Evolutionary conservation across 2,113 vertebrate genomes (phyloP).

Genomic region (Peromyscus maniculatus): DNA sequence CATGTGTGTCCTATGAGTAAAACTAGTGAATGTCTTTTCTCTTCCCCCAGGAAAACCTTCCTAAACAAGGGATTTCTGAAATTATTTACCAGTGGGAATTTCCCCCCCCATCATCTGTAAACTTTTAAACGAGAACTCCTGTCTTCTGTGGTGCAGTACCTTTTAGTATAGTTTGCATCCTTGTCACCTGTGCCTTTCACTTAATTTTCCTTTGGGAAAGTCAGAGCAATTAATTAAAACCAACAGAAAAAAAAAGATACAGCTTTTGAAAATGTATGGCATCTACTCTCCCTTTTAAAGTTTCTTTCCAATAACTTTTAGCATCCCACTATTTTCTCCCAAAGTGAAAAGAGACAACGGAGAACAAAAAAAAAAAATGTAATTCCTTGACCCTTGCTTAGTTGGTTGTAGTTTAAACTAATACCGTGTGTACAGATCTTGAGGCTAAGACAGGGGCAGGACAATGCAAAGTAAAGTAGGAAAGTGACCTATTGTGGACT

Average conservation of each 20-base stretch:
- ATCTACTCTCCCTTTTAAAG: conserved; percentile 39
- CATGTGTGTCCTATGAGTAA: conserved; percentile 67
- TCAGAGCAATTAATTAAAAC: conserved; percentile 62
- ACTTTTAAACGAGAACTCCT: conserved; percentile 13
- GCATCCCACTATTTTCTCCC: conserved; percentile 1
- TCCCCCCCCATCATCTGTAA: not conserved
- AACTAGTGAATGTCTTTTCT: conserved; percentile 52
- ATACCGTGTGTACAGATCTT: not conserved
- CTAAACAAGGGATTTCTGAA: conserved; percentile 37
- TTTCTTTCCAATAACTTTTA: conserved; percentile 9
- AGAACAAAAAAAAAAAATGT: not conserved
- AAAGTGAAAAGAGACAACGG: conserved; percentile 31
- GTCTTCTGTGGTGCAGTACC: not conserved
- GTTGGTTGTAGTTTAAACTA: conserved; percentile 62
- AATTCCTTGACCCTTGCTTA: not conserved
- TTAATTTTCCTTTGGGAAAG: conserved; percentile 58
- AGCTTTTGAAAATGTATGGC: conserved; percentile 34
- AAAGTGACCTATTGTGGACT: not conserved
- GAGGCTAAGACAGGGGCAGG: not conserved
- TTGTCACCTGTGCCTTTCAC: conserved; percentile 56
- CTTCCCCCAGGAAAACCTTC: conserved; percentile 46
- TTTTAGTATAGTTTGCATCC: conserved; percentile 32
- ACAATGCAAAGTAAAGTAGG: not conserved
- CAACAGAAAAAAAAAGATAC: conserved; percentile 40
- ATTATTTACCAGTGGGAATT: not conserved